phyloP scores from a whole-genome alignment of 2,888 invertebrate genomes.

The Xestia sexstrigata region DNA sequence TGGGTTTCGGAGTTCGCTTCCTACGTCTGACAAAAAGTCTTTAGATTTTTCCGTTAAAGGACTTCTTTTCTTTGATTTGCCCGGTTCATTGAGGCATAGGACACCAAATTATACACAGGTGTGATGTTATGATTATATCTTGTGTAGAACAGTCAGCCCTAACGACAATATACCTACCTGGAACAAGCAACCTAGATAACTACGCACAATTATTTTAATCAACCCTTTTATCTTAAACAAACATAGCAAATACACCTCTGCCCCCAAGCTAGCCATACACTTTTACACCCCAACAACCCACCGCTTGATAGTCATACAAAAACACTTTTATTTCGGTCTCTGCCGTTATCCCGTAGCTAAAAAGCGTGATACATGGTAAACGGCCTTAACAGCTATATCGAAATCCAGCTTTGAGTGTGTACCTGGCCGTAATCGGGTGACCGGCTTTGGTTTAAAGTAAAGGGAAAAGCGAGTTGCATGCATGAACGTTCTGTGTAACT shows the following conservation, averaged over 20 bases:
- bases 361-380: conserved; percentile 76
- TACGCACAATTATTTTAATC: conserved; percentile 37
- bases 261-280: conserved; percentile 54
- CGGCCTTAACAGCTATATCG: conserved; percentile 83
- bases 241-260: conserved; percentile 35
- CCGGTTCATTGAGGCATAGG: neutral
- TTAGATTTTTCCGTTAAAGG: neutral
- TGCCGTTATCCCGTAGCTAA: conserved; percentile 72
- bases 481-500: too few relatives aligned
- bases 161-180: neutral
- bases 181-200: neutral
- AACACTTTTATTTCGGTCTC: conserved; percentile 76
- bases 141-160: neutral
- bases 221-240: conserved; percentile 35
- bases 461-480: conserved; percentile 56
- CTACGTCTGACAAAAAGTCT: neutral
- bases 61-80: too few relatives aligned
- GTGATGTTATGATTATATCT: neutral
- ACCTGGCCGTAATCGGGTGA: conserved; percentile 79
- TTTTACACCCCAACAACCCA: conserved; percentile 62
- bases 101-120: neutral
- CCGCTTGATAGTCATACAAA: conserved; percentile 65
- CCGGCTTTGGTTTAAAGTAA: conserved; percentile 58
- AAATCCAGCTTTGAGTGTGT: conserved; percentile 85
- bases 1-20: neutral